A percentile compares a stretch with the other conserved stretches of the same genome.
Evolutionary conservation across 2,888 invertebrate genomes (phyloP).

Genomic region (Rhagophthalmus giganteus): DNA sequence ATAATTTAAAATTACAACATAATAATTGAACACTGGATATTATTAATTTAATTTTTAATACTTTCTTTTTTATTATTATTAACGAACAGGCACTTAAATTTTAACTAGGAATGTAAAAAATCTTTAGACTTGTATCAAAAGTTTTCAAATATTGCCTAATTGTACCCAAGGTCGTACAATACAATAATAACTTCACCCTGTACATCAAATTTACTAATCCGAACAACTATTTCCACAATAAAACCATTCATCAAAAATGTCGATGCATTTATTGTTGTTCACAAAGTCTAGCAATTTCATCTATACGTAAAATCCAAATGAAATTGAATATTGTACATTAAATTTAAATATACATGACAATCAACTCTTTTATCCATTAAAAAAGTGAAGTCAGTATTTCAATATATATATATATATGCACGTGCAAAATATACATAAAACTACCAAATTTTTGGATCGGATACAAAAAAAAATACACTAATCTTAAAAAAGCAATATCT

Average conservation of each 20-base stretch:
- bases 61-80: constrained; percentile 34
- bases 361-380: no score
- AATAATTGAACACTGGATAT: constrained; percentile 38
- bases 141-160: constrained; percentile 9
- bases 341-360: no score
- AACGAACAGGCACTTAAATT: constrained; percentile 45
- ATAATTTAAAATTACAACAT: constrained; percentile 30
- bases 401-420: no score
- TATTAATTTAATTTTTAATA: constrained; percentile 38
- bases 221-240: constrained; percentile 1
- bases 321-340: no score
- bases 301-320: no score
- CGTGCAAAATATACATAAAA: no score
- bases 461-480: no score
- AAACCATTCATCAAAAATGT: constrained; percentile 1
- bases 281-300: no score
- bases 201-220: constrained; percentile 4
- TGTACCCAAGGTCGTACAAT: constrained; percentile 20
- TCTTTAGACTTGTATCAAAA: constrained; percentile 14
- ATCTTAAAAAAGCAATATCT: no score
- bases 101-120: constrained; percentile 32
- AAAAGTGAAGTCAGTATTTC: no score
- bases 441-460: no score
- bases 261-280: no score
- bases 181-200: constrained; percentile 17